These are phyloP conservation scores for Tachysurus vachellii DNA, from an alignment of 2,113 vertebrate genomes.

Conservation along the genomic window DNA sequence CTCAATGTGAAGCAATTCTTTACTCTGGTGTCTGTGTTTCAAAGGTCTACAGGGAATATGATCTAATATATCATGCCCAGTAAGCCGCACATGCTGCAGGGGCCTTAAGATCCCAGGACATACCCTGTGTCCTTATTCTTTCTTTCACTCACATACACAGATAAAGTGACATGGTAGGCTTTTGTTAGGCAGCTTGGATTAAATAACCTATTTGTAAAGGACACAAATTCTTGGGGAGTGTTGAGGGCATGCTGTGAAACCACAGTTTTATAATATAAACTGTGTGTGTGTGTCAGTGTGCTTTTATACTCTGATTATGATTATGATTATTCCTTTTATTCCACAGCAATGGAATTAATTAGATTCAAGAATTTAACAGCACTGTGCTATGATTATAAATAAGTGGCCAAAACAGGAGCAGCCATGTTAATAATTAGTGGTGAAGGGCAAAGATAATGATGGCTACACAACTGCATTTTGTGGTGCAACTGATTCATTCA, in stretches of 20 bases:
- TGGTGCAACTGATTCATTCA: background rate
- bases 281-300: background rate
- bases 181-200: conserved; percentile 58
- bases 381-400: background rate
- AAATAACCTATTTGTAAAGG: conserved; percentile 61
- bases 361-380: background rate
- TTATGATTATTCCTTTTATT: background rate
- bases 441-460: background rate
- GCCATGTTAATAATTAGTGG: background rate
- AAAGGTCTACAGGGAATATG: conserved; percentile 14
- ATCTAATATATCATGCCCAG: conserved; percentile 15
- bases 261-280: conserved; percentile 1
- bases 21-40: conserved; percentile 17
- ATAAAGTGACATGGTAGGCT: conserved; percentile 40
- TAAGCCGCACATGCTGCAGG: conserved; percentile 22
- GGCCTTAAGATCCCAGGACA: conserved; percentile 28
- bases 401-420: background rate
- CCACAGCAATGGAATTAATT: background rate
- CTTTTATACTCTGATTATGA: background rate
- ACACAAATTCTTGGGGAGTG: conserved; percentile 37
- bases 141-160: background rate
- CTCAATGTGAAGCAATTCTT: background rate
- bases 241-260: conserved; percentile 35
- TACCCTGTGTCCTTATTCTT: conserved; percentile 28
- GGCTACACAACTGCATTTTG: background rate